Conservation (phyloP, 1,140 invertebrate species). For the Coptotermes formosanus region DNA sequence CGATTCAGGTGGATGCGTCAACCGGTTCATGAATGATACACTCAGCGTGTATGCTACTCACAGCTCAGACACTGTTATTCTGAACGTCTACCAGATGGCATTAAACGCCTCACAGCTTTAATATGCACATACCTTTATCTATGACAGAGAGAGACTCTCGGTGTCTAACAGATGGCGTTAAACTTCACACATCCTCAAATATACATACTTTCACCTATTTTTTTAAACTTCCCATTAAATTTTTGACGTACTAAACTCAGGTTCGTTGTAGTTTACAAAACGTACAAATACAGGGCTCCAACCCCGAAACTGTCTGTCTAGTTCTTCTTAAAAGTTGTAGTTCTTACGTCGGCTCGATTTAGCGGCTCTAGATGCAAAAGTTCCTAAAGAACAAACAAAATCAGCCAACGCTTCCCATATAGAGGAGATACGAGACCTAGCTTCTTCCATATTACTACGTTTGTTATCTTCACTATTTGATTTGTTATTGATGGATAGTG, state of each 20-base stretch:
- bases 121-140: too few relatives aligned
- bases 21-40: too few relatives aligned
- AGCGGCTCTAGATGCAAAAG: constrained; percentile 48
- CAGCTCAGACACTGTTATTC: too few relatives aligned
- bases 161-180: too few relatives aligned
- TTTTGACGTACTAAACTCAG: background rate
- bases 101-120: too few relatives aligned
- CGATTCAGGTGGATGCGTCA: too few relatives aligned
- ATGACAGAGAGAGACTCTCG: too few relatives aligned
- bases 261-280: background rate
- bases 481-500: background rate
- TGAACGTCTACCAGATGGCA: too few relatives aligned
- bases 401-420: constrained; percentile 47
- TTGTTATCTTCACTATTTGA: constrained; percentile 31
- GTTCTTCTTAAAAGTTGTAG: background rate
- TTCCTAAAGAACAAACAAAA: constrained; percentile 51
- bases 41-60: too few relatives aligned
- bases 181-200: too few relatives aligned
- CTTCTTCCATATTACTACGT: background rate
- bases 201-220: too few relatives aligned
- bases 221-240: too few relatives aligned
- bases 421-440: background rate
- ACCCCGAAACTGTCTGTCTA: background rate
- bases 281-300: background rate
- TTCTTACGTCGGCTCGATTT: constrained; percentile 42